These are phyloP conservation scores for Trachops cirrhosus DNA, from an alignment of 2,797 vertebrate species.

Conservation along the genomic window DNA sequence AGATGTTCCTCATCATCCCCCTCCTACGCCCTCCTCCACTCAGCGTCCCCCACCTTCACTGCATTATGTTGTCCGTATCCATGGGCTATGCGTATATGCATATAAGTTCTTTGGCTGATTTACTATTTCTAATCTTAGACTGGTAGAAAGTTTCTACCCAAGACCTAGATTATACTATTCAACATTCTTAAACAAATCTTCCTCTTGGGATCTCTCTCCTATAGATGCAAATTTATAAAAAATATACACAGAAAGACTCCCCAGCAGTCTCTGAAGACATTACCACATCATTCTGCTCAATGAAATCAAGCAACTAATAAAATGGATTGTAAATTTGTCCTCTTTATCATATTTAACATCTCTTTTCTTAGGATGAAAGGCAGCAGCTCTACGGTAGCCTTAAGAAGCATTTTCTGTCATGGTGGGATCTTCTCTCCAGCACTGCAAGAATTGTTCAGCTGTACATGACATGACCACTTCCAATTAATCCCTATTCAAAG, in stretches of 20 bases:
- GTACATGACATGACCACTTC: not conserved
- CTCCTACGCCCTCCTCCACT: too few species aligned
- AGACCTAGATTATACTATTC: not conserved
- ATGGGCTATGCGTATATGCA: not conserved
- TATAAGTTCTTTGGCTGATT: not conserved
- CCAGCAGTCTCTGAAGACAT: not conserved
- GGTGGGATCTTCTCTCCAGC: not conserved
- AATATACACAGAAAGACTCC: not conserved
- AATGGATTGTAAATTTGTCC: not conserved
- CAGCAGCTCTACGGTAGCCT: not conserved
- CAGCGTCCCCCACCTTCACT: not conserved
- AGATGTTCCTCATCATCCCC: not conserved
- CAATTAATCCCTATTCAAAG: not conserved
- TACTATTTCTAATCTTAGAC: not conserved
- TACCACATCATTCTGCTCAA: not conserved
- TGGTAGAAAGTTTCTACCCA: not conserved
- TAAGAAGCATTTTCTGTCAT: not conserved
- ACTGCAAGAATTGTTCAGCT: not conserved
- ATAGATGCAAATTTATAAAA: not conserved
- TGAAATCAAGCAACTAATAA: conserved; percentile 20
- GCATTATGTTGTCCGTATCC: not conserved
- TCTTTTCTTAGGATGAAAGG: not conserved
- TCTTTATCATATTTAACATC: not conserved
- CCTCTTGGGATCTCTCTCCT: not conserved
- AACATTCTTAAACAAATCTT: not conserved